Conservation (phyloP, 2,888 invertebrate genomes). For the Dryadula phaetusa region DNA sequence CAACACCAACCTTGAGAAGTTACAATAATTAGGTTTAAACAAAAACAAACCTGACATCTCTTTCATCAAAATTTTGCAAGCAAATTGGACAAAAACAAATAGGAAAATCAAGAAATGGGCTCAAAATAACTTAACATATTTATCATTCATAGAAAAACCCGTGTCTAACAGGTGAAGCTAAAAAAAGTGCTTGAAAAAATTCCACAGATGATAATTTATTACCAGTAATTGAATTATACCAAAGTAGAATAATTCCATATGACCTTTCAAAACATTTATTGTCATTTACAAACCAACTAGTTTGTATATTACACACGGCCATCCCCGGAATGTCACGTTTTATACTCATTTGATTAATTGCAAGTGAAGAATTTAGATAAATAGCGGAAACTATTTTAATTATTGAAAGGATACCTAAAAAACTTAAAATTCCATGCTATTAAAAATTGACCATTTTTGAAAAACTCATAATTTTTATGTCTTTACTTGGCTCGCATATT, state of each 20-base stretch:
- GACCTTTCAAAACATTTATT: constrained; percentile 1
- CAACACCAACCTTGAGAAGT: too few species aligned
- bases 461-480: constrained; percentile 1
- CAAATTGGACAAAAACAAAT: too few species aligned
- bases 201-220: background rate
- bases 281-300: background rate
- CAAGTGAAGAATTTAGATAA: background rate
- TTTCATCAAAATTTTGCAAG: too few species aligned
- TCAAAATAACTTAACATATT: too few species aligned
- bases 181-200: too few species aligned
- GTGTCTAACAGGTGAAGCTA: too few species aligned
- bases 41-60: too few species aligned
- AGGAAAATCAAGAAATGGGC: too few species aligned
- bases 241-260: background rate
- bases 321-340: background rate
- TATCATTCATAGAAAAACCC: background rate
- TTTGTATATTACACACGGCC: too few species aligned
- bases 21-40: too few species aligned
- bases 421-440: background rate
- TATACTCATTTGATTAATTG: constrained; percentile 1
- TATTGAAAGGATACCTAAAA: background rate
- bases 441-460: background rate
- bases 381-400: constrained; percentile 3
- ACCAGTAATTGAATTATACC: background rate
- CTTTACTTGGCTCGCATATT: background rate